phyloP scores from a whole-genome alignment of 2,888 invertebrate species.

The Pseudanteris insignis region DNA sequence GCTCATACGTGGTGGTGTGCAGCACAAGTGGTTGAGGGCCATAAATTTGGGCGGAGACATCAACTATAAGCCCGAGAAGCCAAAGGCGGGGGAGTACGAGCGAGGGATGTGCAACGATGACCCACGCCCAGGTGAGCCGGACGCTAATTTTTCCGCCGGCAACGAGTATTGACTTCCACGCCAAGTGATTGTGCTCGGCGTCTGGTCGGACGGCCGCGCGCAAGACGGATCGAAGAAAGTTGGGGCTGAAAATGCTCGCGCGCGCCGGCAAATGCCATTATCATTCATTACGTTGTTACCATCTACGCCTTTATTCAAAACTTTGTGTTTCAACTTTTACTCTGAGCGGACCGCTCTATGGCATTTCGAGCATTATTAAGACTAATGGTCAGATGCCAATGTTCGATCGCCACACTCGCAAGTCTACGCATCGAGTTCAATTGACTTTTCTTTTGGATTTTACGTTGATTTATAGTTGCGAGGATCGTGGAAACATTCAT shows the following conservation, averaged over 20 bases:
- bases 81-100: conserved; percentile 6
- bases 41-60: conserved; percentile 25
- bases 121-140: conserved; percentile 20
- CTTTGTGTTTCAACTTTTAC: conserved; percentile 12
- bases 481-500: too few species aligned
- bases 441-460: too few species aligned
- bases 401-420: too few species aligned
- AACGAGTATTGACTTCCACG: conserved; percentile 27
- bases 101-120: conserved; percentile 16
- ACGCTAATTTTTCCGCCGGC: conserved; percentile 31
- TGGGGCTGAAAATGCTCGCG: not conserved
- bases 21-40: conserved; percentile 33
- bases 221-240: conserved; percentile 28
- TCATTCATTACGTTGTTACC: conserved; percentile 14
- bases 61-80: conserved; percentile 2
- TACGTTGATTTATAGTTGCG: too few species aligned
- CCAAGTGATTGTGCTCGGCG: conserved; percentile 25
- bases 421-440: too few species aligned
- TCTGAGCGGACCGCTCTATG: conserved; percentile 7
- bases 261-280: conserved; percentile 5
- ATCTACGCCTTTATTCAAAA: conserved; percentile 14
- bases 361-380: conserved; percentile 14
- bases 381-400: conserved; percentile 10
- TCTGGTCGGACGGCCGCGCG: conserved; percentile 6
- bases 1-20: conserved; percentile 34